These are phyloP conservation scores for Cyphomyrus plagiostoma DNA, from an alignment of 2,113 vertebrate species.

Conservation along the genomic window DNA sequence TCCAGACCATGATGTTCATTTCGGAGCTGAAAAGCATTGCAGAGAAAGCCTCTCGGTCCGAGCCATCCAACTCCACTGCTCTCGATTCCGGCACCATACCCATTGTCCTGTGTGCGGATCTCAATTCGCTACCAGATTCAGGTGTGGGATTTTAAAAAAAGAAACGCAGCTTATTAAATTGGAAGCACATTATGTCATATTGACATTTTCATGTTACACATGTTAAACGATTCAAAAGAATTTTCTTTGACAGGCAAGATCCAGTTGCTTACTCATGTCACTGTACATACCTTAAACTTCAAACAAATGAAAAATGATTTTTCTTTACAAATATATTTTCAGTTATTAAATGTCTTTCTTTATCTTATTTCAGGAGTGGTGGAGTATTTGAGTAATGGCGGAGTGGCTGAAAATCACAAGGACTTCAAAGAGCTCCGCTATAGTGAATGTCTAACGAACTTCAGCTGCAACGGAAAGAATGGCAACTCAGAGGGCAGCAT, in stretches of 20 bases:
- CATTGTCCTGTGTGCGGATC: constrained; percentile 95
- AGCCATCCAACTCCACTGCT: constrained; percentile 65
- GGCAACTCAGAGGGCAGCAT: constrained; percentile 84
- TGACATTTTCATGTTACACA: neutral
- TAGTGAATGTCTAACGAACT: constrained; percentile 94
- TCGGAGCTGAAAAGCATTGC: constrained; percentile 94
- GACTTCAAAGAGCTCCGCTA: constrained; percentile 98
- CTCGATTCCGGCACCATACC: constrained; percentile 83
- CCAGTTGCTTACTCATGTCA: neutral
- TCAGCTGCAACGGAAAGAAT: constrained; percentile 89
- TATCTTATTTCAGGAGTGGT: constrained; percentile 77
- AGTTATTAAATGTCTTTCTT: neutral
- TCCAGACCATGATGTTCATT: constrained; percentile 99
- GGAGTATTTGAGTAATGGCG: constrained; percentile 93
- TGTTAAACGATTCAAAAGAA: neutral
- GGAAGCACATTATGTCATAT: neutral
- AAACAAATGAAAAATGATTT: neutral
- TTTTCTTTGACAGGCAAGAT: neutral
- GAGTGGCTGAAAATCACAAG: constrained; percentile 97
- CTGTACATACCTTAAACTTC: neutral
- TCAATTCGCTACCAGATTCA: constrained; percentile 97
- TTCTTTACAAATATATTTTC: neutral
- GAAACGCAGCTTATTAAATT: neutral
- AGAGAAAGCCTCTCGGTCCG: constrained; percentile 75
- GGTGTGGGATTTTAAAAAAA: constrained; percentile 56